Conservation (phyloP, 92 coral and sea anemone genomes). For the Desmophyllum pertusum region DNA sequence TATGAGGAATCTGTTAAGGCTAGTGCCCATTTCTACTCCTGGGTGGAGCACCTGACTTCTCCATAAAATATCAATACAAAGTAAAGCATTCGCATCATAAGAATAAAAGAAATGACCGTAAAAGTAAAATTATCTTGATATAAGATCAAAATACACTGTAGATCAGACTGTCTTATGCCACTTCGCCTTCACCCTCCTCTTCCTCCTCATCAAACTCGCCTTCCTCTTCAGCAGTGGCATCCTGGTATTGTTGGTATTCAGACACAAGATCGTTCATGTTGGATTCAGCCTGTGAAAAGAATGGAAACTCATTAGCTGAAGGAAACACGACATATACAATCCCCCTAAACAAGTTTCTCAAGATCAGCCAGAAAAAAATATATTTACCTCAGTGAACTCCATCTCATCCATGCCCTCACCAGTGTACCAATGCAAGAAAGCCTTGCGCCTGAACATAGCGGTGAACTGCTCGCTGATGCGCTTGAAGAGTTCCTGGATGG, state of each 20-base stretch:
- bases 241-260: constrained; percentile 98
- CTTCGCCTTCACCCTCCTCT: constrained; percentile 89
- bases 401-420: constrained; percentile 99
- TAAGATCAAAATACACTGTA: neutral
- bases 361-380: neutral
- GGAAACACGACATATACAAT: neutral
- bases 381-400: constrained; percentile 92
- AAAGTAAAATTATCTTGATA: neutral
- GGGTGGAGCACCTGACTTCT: neutral
- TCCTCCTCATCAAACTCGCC: constrained; percentile 99
- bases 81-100: neutral
- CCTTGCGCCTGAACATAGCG: constrained; percentile 96
- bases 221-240: constrained; percentile 98
- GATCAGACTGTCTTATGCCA: constrained; percentile 40
- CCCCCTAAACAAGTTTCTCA: too few species aligned
- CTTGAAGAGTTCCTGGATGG: constrained; percentile 94
- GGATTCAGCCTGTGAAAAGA: constrained; percentile 85
- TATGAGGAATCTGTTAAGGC: neutral
- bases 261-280: constrained; percentile 99
- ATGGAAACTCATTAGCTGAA: neutral
- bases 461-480: constrained; percentile 95
- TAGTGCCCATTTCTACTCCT: neutral
- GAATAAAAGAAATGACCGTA: neutral
- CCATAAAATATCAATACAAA: too few species aligned
- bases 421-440: constrained; percentile 98